Conservation (phyloP, 2,797 vertebrate genomes). For the Netta rufina region DNA sequence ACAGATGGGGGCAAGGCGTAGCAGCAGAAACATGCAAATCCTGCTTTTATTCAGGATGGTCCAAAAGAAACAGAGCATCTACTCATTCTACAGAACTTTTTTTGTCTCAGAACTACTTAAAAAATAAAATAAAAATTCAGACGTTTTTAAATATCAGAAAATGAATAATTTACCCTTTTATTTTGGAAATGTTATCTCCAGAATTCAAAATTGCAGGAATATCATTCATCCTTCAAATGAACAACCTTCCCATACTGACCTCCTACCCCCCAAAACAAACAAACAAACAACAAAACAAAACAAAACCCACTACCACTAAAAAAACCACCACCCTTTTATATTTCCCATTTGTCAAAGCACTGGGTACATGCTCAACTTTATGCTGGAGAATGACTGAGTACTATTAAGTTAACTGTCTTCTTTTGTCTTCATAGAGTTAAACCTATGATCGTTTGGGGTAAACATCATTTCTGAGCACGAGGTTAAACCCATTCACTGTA, state of each 20-base stretch:
- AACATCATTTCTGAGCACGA: not conserved
- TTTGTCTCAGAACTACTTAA: not conserved
- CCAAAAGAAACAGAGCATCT: not conserved
- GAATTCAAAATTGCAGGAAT: not conserved
- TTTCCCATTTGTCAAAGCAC: not conserved
- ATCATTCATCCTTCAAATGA: not conserved
- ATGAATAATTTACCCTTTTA: not conserved
- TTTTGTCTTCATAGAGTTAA: not conserved
- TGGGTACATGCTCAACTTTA: not conserved
- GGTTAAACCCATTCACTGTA: not conserved
- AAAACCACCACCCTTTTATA: not conserved
- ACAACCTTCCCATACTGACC: not conserved
- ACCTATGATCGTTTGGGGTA: not conserved
- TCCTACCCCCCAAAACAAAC: not conserved
- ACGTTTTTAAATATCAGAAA: not conserved
- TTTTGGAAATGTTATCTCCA: not conserved
- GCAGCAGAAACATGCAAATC: not conserved
- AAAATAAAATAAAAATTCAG: not conserved
- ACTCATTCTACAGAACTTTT: not conserved
- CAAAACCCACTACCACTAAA: not conserved
- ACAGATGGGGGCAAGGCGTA: not conserved
- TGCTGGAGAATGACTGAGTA: not conserved
- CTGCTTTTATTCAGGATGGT: not conserved
- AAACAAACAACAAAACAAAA: not conserved
- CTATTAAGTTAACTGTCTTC: not conserved